Conservation (phyloP, 2,797 vertebrate species). For the Coreius guichenoti region DNA sequence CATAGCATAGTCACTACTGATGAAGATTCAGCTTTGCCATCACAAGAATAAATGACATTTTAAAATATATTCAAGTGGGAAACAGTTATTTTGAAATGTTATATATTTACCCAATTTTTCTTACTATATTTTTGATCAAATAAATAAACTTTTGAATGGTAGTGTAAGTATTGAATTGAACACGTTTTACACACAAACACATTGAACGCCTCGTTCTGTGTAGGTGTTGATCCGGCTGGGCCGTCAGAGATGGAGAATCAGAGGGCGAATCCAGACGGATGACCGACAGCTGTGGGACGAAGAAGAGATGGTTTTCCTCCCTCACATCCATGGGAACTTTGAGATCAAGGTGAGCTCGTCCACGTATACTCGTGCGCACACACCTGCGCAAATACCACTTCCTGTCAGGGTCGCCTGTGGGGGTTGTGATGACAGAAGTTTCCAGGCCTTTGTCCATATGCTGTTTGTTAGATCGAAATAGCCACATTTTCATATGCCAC, state of each 20-base stretch:
- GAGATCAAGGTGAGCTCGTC: slow-evolving; percentile 88
- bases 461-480: slow-evolving; percentile 28
- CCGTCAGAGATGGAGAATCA: slow-evolving; percentile 92
- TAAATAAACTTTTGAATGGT: not conserved
- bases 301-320: slow-evolving; percentile 91
- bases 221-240: slow-evolving; percentile 91
- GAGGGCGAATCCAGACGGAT: slow-evolving; percentile 89
- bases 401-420: slow-evolving; percentile 36
- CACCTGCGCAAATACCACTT: slow-evolving; percentile 52
- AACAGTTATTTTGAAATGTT: no score
- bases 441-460: slow-evolving; percentile 28
- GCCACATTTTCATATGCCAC: slow-evolving; percentile 25
- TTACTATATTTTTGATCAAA: not conserved
- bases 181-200: not conserved
- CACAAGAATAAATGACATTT: not conserved
- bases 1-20: no score
- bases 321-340: slow-evolving; percentile 89
- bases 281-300: slow-evolving; percentile 94
- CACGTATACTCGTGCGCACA: not conserved
- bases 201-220: not conserved
- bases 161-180: not conserved
- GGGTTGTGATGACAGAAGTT: slow-evolving; percentile 39
- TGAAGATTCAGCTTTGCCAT: no score
- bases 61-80: not conserved
- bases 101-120: not conserved